These are phyloP conservation scores for Sitodiplosis mosellana DNA, from an alignment of 1,140 invertebrate genomes.

Conservation along the genomic window DNA sequence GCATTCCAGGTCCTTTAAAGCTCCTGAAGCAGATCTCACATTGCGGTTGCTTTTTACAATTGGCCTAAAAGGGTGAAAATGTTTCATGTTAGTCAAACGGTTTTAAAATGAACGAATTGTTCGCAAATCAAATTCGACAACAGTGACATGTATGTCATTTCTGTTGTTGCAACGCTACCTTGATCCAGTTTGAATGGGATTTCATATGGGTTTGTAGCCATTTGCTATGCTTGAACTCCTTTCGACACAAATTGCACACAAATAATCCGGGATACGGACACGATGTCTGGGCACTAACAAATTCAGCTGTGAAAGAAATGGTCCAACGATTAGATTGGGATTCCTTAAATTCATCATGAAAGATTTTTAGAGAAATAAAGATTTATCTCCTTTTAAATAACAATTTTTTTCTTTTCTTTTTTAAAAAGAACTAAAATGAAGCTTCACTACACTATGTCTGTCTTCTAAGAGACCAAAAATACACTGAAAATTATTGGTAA, in stretches of 20 bases:
- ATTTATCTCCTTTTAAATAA: no score
- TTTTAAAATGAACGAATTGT: no score
- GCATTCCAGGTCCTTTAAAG: conserved; percentile 36
- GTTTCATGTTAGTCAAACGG: no score
- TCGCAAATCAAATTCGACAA: no score
- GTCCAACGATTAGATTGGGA: no score
- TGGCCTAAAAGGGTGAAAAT: conserved; percentile 25
- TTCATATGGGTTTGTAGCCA: conserved; percentile 37
- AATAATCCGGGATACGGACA: conserved; percentile 27
- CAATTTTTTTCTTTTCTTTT: no score
- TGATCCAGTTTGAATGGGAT: conserved; percentile 36
- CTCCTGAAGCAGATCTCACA: conserved; percentile 35
- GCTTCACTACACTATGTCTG: no score
- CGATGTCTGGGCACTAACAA: conserved; percentile 19
- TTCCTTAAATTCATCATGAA: no score
- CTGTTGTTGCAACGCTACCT: conserved; percentile 7
- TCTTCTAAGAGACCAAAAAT: no score
- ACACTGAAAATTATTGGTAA: no score
- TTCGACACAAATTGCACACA: conserved; percentile 35
- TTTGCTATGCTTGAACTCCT: conserved; percentile 35
- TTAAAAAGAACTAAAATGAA: no score
- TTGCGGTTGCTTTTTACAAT: conserved; percentile 38
- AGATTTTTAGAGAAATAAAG: no score
- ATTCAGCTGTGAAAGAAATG: conserved; percentile 16
- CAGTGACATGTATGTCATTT: not conserved